Evolutionary conservation across 2,113 vertebrate genomes (phyloP).

Genomic region (Pollachius pollachius): DNA sequence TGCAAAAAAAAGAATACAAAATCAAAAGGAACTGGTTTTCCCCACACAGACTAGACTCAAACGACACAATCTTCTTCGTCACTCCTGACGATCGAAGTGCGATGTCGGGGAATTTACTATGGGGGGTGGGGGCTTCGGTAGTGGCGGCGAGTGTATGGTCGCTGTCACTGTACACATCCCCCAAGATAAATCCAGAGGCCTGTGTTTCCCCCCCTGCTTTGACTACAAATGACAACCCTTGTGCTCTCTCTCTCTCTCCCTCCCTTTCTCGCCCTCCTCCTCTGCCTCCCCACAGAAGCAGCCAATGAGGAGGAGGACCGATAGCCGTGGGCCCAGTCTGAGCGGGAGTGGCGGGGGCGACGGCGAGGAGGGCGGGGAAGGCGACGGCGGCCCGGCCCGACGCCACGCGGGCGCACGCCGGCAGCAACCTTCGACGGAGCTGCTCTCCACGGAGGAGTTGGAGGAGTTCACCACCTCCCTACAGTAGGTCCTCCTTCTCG

Average conservation of each 20-base stretch:
- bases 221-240: slow-evolving; percentile 74
- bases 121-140: neutral
- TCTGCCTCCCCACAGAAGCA: slow-evolving; percentile 74
- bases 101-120: slow-evolving; percentile 50
- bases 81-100: slow-evolving; percentile 54
- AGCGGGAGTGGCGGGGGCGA: slow-evolving; percentile 21
- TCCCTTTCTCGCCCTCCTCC: slow-evolving; percentile 60
- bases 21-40: slow-evolving; percentile 17
- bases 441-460: slow-evolving; percentile 66
- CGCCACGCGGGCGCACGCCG: slow-evolving; percentile 57
- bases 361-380: slow-evolving; percentile 23
- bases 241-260: slow-evolving; percentile 61
- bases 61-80: slow-evolving; percentile 60
- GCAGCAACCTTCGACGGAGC: slow-evolving; percentile 45
- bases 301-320: slow-evolving; percentile 70
- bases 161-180: slow-evolving; percentile 66
- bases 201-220: slow-evolving; percentile 64
- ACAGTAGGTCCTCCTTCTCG: slow-evolving; percentile 63
- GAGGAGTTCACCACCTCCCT: slow-evolving; percentile 74
- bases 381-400: slow-evolving; percentile 26
- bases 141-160: slow-evolving; percentile 52
- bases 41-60: slow-evolving; percentile 57
- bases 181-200: slow-evolving; percentile 70
- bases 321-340: slow-evolving; percentile 62
- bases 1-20: slow-evolving; percentile 22